These are phyloP conservation scores for Spodoptera littoralis DNA, from an alignment of 2,888 invertebrate species.

Conservation along the genomic window DNA sequence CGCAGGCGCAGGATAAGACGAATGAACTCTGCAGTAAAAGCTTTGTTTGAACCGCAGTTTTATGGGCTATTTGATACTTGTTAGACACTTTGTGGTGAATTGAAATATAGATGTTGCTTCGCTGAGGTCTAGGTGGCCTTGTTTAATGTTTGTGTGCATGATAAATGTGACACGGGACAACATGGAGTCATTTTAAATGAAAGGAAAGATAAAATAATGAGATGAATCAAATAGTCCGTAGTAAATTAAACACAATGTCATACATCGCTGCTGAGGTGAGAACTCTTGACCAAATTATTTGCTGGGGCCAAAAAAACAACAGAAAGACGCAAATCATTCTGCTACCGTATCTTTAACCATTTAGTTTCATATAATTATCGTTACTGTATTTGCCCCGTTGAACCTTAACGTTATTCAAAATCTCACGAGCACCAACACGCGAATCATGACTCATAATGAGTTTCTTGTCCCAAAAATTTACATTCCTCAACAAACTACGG, in stretches of 20 bases:
- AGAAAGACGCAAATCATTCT: conserved; percentile 10
- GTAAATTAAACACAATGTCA: not conserved
- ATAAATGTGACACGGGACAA: not conserved
- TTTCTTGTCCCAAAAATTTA: conserved; percentile 47
- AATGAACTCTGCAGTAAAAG: conserved; percentile 52
- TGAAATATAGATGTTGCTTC: conserved; percentile 38
- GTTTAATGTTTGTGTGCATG: not conserved
- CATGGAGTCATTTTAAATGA: too few relatives aligned
- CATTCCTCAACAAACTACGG: conserved; percentile 29
- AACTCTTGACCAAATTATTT: not conserved
- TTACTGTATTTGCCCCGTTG: conserved; percentile 39
- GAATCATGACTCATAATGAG: conserved; percentile 53
- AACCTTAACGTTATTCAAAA: conserved; percentile 34
- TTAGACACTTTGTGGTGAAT: conserved; percentile 42
- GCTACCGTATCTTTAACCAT: conserved; percentile 31
- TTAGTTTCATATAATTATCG: conserved; percentile 28
- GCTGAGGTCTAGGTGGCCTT: conserved; percentile 10
- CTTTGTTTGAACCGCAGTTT: conserved; percentile 48
- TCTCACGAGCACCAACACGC: conserved; percentile 35
- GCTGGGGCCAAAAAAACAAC: not conserved
- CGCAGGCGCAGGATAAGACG: conserved; percentile 53
- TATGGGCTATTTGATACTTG: conserved; percentile 45
- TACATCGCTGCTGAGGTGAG: not conserved
- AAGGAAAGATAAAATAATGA: too few relatives aligned
- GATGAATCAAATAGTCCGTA: not conserved